These are phyloP conservation scores for Ips typographus DNA, from an alignment of 1,140 invertebrate species.

Conservation along the genomic window DNA sequence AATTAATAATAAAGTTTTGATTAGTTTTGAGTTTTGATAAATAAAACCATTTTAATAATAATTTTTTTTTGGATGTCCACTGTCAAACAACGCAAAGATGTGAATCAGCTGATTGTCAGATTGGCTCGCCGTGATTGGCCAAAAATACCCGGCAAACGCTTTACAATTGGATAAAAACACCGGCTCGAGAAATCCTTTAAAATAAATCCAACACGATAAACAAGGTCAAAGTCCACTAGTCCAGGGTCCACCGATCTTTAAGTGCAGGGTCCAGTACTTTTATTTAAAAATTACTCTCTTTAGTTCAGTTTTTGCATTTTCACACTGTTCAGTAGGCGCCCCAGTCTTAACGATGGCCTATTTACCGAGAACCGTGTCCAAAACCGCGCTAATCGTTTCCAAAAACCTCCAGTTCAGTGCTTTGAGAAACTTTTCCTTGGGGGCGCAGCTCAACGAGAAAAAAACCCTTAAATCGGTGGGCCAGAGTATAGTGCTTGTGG, in stretches of 20 bases:
- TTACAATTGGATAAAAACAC: neutral
- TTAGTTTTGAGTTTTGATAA: too few species aligned
- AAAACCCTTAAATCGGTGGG: conserved; percentile 62
- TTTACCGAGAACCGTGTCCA: conserved; percentile 7
- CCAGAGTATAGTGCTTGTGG: conserved; percentile 93
- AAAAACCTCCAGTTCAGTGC: conserved; percentile 28
- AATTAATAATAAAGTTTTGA: too few species aligned
- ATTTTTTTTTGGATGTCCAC: too few species aligned
- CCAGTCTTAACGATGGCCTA: conserved; percentile 16
- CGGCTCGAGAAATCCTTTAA: neutral
- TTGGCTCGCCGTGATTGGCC: too few species aligned
- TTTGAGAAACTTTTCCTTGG: conserved; percentile 55
- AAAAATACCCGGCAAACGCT: neutral
- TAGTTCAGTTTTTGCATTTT: conserved; percentile 8
- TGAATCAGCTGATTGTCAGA: neutral
- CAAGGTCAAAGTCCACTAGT: conserved; percentile 14
- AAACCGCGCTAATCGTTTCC: neutral
- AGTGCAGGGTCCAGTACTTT: conserved; percentile 13
- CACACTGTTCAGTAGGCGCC: neutral
- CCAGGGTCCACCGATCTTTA: neutral
- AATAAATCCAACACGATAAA: neutral
- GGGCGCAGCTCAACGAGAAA: conserved; percentile 55
- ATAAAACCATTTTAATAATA: too few species aligned
- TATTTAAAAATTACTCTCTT: neutral
- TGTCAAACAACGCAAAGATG: neutral